phyloP scores from a whole-genome alignment of 2,797 vertebrate species.

The Myripristis jacobus region DNA sequence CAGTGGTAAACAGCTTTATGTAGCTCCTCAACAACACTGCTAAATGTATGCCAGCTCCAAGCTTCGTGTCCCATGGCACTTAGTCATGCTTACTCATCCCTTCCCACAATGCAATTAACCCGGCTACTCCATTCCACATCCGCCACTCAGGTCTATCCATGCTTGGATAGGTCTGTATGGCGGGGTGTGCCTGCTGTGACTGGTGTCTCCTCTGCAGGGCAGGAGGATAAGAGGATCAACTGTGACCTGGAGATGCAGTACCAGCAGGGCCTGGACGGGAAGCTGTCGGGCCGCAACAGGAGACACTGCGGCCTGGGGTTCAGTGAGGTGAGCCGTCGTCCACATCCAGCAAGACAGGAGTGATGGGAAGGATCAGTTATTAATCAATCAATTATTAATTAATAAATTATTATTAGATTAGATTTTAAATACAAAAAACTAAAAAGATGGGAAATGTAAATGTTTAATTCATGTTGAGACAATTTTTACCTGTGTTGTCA shows the following conservation, averaged over 20 bases:
- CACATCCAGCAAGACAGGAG: too few species aligned
- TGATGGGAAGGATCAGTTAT: too few species aligned
- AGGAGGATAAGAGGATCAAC: slow-evolving; percentile 92
- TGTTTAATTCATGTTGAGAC: too few species aligned
- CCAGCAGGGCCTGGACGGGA: slow-evolving; percentile 95
- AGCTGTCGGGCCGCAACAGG: slow-evolving; percentile 91
- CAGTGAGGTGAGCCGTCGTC: slow-evolving; percentile 85
- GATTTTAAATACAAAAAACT: too few species aligned
- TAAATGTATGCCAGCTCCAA: background rate
- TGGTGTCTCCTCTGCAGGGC: slow-evolving; percentile 83
- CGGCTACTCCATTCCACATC: slow-evolving; percentile 37
- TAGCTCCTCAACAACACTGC: background rate
- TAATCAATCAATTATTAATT: too few species aligned
- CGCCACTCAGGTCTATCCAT: slow-evolving; percentile 58
- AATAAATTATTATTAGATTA: too few species aligned
- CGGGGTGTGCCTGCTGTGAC: slow-evolving; percentile 61
- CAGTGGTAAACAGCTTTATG: slow-evolving; percentile 86
- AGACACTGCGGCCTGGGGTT: slow-evolving; percentile 96
- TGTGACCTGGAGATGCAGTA: slow-evolving; percentile 93
- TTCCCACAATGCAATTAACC: slow-evolving; percentile 47
- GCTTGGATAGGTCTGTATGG: slow-evolving; percentile 61
- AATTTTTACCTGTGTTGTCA: too few species aligned
- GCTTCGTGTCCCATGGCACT: slow-evolving; percentile 4
- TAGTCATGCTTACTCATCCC: slow-evolving; percentile 22
- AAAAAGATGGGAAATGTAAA: too few species aligned